These are phyloP conservation scores for Hippolais icterina DNA, from an alignment of 2,113 vertebrate species.

Conservation along the genomic window DNA sequence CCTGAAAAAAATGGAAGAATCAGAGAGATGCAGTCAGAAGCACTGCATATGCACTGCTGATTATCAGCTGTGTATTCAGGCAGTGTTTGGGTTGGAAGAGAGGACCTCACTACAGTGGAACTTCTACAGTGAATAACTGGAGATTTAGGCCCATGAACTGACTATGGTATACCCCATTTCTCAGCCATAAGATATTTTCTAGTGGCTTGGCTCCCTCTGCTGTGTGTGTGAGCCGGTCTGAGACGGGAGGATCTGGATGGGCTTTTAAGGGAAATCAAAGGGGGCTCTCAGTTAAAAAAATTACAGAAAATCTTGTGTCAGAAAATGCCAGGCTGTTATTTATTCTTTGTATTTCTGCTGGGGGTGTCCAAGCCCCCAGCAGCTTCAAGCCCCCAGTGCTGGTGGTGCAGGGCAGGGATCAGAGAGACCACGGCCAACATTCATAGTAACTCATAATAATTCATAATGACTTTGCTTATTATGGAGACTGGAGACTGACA, in stretches of 20 bases:
- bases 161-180: not conserved
- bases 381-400: rapidly evolving
- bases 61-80: not conserved
- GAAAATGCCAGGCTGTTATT: not conserved
- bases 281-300: rapidly evolving
- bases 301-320: not conserved
- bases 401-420: rapidly evolving
- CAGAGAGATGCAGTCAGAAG: not conserved
- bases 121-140: rapidly evolving
- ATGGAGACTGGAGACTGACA: not conserved
- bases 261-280: not conserved
- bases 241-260: not conserved
- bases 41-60: rapidly evolving
- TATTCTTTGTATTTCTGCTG: not conserved
- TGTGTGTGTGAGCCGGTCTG: not conserved
- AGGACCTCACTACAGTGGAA: not conserved
- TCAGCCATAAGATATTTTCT: not conserved
- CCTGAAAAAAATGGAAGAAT: not conserved
- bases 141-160: not conserved
- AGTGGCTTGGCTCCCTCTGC: conserved; percentile 40
- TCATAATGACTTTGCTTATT: not conserved
- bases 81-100: not conserved
- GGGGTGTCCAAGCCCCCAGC: rapidly evolving
- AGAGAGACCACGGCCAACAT: not conserved
- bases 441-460: rapidly evolving